Conservation (phyloP, 2,888 invertebrate species). For the Norana najaformis region DNA sequence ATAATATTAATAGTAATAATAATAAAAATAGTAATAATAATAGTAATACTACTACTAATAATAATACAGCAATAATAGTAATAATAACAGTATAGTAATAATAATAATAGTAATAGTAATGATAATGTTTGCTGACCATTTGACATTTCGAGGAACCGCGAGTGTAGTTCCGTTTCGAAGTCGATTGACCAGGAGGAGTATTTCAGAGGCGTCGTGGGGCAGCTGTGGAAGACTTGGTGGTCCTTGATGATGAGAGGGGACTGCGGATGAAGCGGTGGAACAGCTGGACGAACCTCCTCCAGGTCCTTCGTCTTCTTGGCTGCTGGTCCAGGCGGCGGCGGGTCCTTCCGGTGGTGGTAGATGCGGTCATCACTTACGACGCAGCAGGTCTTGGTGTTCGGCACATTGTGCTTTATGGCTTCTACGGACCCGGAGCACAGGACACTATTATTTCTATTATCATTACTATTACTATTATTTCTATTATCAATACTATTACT, state of each 20-base stretch:
- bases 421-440: too few species aligned
- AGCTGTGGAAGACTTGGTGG: slow-evolving; percentile 13
- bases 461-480: too few species aligned
- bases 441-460: too few species aligned
- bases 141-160: background rate
- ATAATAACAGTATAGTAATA: background rate
- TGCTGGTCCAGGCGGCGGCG: background rate
- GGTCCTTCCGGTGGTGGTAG: background rate
- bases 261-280: background rate
- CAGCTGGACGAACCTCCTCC: background rate
- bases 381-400: background rate
- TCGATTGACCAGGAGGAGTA: background rate
- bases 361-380: background rate
- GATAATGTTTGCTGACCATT: slow-evolving; percentile 27
- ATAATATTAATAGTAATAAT: background rate
- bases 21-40: background rate
- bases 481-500: too few species aligned
- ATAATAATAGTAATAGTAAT: background rate
- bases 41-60: too few species aligned
- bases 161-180: background rate
- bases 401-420: background rate
- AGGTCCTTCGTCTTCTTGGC: background rate
- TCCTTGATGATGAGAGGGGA: background rate
- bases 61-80: too few species aligned
- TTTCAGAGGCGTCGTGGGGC: background rate